Evolutionary conservation across 2,113 vertebrate genomes (phyloP).

Genomic region (Microtus oregoni): DNA sequence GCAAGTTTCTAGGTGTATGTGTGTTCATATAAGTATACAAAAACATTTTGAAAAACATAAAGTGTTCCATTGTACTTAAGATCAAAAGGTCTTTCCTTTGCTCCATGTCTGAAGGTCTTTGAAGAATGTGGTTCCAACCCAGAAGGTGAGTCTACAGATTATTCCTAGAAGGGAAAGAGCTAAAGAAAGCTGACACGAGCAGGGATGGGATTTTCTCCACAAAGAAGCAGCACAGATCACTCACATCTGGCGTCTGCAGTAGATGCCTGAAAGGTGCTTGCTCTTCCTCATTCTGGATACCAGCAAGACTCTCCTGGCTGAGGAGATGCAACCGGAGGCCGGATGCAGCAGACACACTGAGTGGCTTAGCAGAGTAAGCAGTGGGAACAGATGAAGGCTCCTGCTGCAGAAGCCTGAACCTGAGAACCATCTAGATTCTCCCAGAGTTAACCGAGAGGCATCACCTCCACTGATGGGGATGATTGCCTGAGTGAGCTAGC

Average conservation of each 20-base stretch:
- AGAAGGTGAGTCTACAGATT: rapidly evolving
- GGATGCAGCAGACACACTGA: neutral
- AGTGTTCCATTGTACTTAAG: neutral
- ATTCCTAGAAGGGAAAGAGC: neutral
- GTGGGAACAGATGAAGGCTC: neutral
- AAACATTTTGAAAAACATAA: neutral
- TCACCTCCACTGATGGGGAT: too few species aligned
- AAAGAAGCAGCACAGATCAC: neutral
- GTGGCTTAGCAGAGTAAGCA: neutral
- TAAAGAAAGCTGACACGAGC: neutral
- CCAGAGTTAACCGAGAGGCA: neutral
- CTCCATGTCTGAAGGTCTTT: too few species aligned
- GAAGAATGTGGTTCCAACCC: neutral
- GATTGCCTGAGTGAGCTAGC: neutral
- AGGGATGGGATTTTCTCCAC: neutral
- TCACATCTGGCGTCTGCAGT: too few species aligned
- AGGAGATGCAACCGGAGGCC: neutral
- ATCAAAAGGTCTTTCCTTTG: neutral
- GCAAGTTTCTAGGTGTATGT: neutral
- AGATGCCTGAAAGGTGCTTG: neutral
- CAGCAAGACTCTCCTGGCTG: too few species aligned
- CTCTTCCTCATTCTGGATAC: neutral
- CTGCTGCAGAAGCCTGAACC: neutral
- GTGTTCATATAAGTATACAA: neutral
- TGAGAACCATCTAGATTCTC: neutral